Conservation (phyloP, 2,888 invertebrate species). For the Poecilus cupreus region DNA sequence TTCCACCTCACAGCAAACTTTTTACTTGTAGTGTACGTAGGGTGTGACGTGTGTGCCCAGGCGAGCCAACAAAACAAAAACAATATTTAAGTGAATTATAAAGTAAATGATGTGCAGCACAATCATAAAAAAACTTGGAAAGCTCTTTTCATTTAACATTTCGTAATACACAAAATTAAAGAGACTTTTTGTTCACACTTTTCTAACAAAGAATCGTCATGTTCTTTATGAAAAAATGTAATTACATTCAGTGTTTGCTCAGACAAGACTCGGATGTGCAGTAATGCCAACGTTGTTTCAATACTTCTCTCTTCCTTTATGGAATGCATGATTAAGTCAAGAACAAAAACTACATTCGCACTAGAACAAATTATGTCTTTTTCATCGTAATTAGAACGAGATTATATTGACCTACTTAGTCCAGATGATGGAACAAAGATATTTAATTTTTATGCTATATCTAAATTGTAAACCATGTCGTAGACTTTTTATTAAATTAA, state of each 20-base stretch:
- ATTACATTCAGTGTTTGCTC: conserved; percentile 30
- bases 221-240: conserved; percentile 39
- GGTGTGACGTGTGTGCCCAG: neutral
- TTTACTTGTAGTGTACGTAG: neutral
- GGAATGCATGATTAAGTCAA: neutral
- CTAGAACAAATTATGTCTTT: too few species aligned
- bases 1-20: neutral
- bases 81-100: conserved; percentile 15
- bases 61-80: neutral
- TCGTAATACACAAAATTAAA: conserved; percentile 28
- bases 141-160: conserved; percentile 23
- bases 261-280: neutral
- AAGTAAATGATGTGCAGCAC: neutral
- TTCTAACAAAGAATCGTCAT: conserved; percentile 5
- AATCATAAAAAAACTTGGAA: neutral
- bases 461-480: too few species aligned
- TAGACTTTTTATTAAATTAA: too few species aligned
- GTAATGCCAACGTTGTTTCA: conserved; percentile 6
- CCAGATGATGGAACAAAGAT: too few species aligned
- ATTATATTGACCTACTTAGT: too few species aligned
- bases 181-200: neutral
- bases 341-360: too few species aligned
- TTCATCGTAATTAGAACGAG: too few species aligned
- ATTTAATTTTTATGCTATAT: too few species aligned
- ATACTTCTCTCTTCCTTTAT: neutral